Percentiles rank a stretch among this genome's conserved stretches.
Evolutionary conservation across 2,113 vertebrate genomes (phyloP).

Genomic region (Mungos mungo): DNA sequence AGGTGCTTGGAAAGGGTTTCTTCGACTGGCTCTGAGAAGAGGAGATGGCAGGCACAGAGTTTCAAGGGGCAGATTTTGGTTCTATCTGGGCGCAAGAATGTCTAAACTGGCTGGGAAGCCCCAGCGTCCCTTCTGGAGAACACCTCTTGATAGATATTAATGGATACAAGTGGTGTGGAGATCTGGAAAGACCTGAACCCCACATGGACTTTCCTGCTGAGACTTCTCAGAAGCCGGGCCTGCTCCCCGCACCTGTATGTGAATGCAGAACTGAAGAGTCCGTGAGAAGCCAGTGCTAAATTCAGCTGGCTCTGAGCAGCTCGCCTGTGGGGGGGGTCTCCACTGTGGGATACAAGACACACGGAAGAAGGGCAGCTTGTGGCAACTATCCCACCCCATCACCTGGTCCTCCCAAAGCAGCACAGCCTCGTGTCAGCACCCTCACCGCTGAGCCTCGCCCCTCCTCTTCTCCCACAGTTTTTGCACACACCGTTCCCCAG

Average conservation of each 20-base stretch:
- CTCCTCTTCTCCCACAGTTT: not conserved
- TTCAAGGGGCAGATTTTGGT: not conserved
- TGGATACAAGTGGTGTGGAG: not conserved
- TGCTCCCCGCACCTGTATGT: not conserved
- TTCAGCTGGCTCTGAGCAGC: not conserved
- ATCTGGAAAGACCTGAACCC: conserved; percentile 32
- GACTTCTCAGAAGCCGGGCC: not conserved
- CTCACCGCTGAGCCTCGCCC: not conserved
- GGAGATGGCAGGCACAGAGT: not conserved
- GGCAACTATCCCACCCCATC: not conserved
- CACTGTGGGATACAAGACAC: not conserved
- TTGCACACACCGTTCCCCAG: not conserved
- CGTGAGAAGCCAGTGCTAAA: not conserved
- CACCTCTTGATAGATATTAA: not conserved
- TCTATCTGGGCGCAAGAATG: too few species aligned
- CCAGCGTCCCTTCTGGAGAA: not conserved
- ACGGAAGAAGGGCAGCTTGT: not conserved
- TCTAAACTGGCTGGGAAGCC: not conserved
- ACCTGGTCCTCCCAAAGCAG: not conserved
- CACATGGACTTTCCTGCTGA: not conserved
- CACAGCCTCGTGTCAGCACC: not conserved
- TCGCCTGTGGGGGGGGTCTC: not conserved
- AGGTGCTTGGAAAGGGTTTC: not conserved
- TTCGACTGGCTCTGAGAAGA: not conserved
- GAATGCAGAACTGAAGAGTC: not conserved